Base-by-base conservation (phyloP, 2,888 invertebrate species). In the Nasonovia ribisnigri region DNA sequence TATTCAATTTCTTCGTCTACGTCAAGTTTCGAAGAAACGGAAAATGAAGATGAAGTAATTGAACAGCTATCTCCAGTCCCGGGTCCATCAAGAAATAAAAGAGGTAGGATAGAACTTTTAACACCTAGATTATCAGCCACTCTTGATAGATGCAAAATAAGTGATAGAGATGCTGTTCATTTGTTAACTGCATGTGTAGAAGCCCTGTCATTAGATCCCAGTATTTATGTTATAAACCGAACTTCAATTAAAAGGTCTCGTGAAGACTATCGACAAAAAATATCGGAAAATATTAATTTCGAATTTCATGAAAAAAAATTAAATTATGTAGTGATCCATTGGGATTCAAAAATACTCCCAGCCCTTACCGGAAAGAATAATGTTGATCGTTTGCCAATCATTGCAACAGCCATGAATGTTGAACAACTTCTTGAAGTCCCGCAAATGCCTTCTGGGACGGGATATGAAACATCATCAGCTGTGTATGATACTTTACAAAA, bases 371-470 rank as follows among this genome's bases (percentile, higher is more conserved):
- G 92, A 13, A 92, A 88, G 42, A 57, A 87, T 29, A 87, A 60
- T 88, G 60, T 89, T 16, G 54, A 92, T 46, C 46, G 92, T 88
- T 48, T 92, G 1, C 89, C 89, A 43, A 42, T 89, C 16, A 60
- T 92, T 57, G 51, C 54, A 43, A 88, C 92, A 29, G 86, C 51
- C n/a, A 29, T 46, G 24, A 54, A 92, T 42, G n/a, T 46, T n/a
- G 93, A 92, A 92, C 88, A 89, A 92, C 77, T 92, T 84, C 89
- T 92, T 26, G 51, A 20, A 84, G 51, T 91, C 54, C 91, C 48
- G 0, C 36, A 36, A 36, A 36, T 88, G n/a, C 54, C 54, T 26
- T 54, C 88, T 26, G 51, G 88, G 86, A 86, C 46, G 46, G 86
- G 86, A 42, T 86, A 42, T 29, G 86, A 86, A 86, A 42, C 29